Conservation (phyloP, 2,797 vertebrate species). For the Pempheris klunzingeri region DNA sequence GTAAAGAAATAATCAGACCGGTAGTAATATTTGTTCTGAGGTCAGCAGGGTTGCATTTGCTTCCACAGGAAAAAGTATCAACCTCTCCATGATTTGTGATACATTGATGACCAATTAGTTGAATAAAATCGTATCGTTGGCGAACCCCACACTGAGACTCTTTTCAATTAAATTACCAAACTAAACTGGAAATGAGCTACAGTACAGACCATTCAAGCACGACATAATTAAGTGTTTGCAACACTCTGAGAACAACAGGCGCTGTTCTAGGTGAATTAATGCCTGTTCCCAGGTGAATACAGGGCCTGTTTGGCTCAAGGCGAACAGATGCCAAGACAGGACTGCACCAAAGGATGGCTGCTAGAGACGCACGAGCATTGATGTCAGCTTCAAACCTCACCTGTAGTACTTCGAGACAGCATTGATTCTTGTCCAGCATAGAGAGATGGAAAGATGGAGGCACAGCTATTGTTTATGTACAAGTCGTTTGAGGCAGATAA, state of each 20-base stretch:
- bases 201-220: constrained; percentile 47
- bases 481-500: constrained; percentile 76
- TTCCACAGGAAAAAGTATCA: constrained; percentile 9
- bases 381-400: constrained; percentile 88
- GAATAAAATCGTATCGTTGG: constrained; percentile 34
- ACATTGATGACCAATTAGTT: constrained; percentile 46
- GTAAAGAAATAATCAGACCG: constrained; percentile 13
- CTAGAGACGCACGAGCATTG: constrained; percentile 76
- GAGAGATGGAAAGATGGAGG: constrained; percentile 60
- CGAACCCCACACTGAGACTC: constrained; percentile 46
- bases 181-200: constrained; percentile 61
- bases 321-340: constrained; percentile 85
- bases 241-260: constrained; percentile 73
- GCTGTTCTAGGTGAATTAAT: constrained; percentile 79
- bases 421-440: constrained; percentile 82
- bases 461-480: constrained; percentile 79
- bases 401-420: constrained; percentile 80
- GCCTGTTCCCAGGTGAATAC: constrained; percentile 80
- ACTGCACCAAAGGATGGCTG: constrained; percentile 79
- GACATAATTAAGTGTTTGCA: constrained; percentile 72
- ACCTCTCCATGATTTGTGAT: constrained; percentile 30
- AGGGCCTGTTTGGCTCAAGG: constrained; percentile 76
- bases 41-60: constrained; percentile 8
- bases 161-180: constrained; percentile 68
- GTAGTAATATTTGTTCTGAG: constrained; percentile 11